Evolutionary conservation across 2,113 vertebrate genomes (phyloP), one percentile per base, ranked within the genome.

Genomic region (Mastomys natalensis): DNA sequence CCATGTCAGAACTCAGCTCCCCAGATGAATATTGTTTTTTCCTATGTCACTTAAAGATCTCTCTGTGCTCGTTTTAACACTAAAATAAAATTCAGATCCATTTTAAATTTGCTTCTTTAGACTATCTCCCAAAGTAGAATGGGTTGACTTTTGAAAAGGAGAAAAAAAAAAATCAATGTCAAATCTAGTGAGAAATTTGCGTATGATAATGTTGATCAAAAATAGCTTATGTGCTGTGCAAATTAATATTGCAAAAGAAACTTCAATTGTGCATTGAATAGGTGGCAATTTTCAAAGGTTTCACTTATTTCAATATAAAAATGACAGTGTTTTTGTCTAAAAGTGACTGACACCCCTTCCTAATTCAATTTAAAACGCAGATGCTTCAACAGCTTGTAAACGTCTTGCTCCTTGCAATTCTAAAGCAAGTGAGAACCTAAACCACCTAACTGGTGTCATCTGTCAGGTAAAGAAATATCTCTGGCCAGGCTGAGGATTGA

Each of bases 71-170:
- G 74, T 45, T 96, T 43, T 84, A 82, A 95, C 74, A 90, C 76
- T 53, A 92, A 90, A 96, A 87, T 76, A 53, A 80, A 78, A 13
- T 48, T 90, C 73, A 80, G 48, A 88, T 89, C 45, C 11, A 31
- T 80, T 94, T 90, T 94, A 7, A 92, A 95, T 91, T 87, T 87
- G 55, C 55, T 94, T 91, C 60, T 92, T 95, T 90, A 96, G 77
- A 94, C 53, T 76, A 66, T 91, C 86, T 97, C 43, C 55, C 31
- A 37, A 3, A 7, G 29, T 34, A 70, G 76, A 45, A 91, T 96
- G 29, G 73, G 90, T 95, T 87, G 78, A 55, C 76, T 70, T 94
- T 93, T 91, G 8, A 8, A 24, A 51, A 62, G 34, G 22, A 43
- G 43, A 19, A 9, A 16, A 72, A 22, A 31, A 64, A 86, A 94